Base-by-base conservation (phyloP, 2,797 vertebrate species). In the Masticophis lateralis region DNA sequence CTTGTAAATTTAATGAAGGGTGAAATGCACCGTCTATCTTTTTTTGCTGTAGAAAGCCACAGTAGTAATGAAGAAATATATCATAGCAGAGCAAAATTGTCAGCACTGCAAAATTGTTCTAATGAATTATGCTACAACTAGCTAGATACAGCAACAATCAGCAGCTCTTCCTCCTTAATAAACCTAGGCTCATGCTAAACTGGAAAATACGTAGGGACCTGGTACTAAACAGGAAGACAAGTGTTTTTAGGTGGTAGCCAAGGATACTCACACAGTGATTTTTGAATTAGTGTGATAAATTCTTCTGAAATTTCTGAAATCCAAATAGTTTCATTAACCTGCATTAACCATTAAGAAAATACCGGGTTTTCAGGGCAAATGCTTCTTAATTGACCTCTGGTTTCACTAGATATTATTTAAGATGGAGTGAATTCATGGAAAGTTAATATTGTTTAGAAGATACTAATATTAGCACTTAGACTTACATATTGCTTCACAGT, bases 1-100 rank as follows among this genome's bases (percentile, higher is more conserved):
- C 27, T 94, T 61, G 86, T 51, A 94, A 94, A 32, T 92, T 63
- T 86, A 92, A 57, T 47, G 94, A 88, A 90, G 87, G 93, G 86
- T 94, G 60, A 51, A 87, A 92, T 93, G 18, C 22, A 93, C 10
- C 20, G 37, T 83, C 74, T 47, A 47, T 2, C 1, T 83, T 83
- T 47, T 47, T 25, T 20, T n/a, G 53, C 20, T 55, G 47, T n/a
- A 90, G 28, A 14, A 90, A 53, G 60, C 28, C 47, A n/a, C 9
- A 13, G 14, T 18, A 83, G 32, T 59, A 37, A 83, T 74, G 25
- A 60, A 28, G 10, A 60, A 51, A 91, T 28, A 16, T 28, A 13
- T 90, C 63, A 22, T 25, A 10, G 37, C 74, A 86, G 10, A 27
- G 28, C 7, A n/a, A 32, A 28, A 16, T 83, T 83, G 37, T 83